These are phyloP conservation scores for Misgurnus anguillicaudatus DNA, from an alignment of 2,113 vertebrate genomes.

Conservation along the genomic window DNA sequence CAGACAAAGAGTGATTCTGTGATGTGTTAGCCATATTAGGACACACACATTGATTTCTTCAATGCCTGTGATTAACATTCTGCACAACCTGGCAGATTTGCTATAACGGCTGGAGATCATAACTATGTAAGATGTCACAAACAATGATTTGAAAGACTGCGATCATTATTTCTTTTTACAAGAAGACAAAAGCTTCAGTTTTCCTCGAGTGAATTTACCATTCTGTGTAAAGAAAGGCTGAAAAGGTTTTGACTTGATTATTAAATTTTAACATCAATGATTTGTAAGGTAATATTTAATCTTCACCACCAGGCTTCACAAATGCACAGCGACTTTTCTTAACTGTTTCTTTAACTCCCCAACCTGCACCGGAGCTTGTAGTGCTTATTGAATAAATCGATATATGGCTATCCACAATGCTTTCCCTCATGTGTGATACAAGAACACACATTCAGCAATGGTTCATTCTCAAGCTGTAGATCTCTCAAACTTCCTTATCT, in stretches of 20 bases:
- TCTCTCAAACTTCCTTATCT: constrained; percentile 28
- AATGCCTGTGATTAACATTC: constrained; percentile 9
- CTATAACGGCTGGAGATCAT: background rate
- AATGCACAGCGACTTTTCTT: background rate
- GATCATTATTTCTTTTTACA: background rate
- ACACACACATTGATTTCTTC: constrained; percentile 11
- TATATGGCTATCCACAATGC: background rate
- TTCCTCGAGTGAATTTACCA: background rate
- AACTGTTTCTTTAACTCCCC: background rate
- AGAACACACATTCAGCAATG: constrained; percentile 29
- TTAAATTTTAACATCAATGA: constrained; percentile 18
- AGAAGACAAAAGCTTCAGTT: background rate
- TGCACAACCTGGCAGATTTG: background rate
- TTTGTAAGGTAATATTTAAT: background rate
- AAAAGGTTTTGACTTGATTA: constrained; percentile 13
- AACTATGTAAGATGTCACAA: background rate
- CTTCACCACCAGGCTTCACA: background rate
- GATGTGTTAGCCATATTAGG: background rate
- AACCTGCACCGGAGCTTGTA: constrained; percentile 6
- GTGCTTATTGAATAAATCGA: background rate
- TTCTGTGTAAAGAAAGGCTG: background rate
- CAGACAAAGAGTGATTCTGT: background rate
- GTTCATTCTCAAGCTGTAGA: constrained; percentile 14
- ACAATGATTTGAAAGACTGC: background rate
- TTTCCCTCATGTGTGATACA: background rate